These are phyloP conservation scores for Orycteropus afer DNA, from an alignment of 2,113 vertebrate species.

Conservation along the genomic window DNA sequence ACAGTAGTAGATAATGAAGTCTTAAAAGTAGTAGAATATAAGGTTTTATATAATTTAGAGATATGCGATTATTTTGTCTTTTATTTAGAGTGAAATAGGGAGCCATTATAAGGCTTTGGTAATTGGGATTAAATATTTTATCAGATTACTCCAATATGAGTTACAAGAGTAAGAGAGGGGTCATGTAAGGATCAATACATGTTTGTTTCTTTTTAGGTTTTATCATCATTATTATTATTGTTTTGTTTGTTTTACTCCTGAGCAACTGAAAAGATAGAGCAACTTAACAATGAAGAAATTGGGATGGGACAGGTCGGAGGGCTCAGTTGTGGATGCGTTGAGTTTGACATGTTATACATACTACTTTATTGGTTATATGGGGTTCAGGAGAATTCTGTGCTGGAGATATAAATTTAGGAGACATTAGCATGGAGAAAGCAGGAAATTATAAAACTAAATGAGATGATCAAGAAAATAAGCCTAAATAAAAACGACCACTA, in stretches of 20 bases:
- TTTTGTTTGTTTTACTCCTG: neutral
- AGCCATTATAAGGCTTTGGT: neutral
- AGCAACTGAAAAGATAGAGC: neutral
- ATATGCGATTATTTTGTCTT: neutral
- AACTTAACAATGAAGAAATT: neutral
- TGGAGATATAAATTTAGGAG: neutral
- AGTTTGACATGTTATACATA: neutral
- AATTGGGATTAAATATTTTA: neutral
- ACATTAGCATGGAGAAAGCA: neutral
- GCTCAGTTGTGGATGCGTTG: neutral
- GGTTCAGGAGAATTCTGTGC: neutral
- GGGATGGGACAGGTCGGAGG: neutral
- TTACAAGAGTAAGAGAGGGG: neutral
- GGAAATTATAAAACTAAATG: neutral
- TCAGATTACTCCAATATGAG: too few species aligned
- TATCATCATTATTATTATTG: too few species aligned
- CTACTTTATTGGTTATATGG: neutral
- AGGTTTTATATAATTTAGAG: neutral
- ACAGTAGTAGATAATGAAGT: neutral
- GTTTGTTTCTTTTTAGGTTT: neutral
- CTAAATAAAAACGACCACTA: too few species aligned
- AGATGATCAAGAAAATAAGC: too few species aligned
- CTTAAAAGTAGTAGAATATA: neutral
- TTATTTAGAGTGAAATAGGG: neutral
- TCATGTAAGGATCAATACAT: neutral